phyloP scores from a whole-genome alignment of 2,888 invertebrate species.

The Cordilura impudica region DNA sequence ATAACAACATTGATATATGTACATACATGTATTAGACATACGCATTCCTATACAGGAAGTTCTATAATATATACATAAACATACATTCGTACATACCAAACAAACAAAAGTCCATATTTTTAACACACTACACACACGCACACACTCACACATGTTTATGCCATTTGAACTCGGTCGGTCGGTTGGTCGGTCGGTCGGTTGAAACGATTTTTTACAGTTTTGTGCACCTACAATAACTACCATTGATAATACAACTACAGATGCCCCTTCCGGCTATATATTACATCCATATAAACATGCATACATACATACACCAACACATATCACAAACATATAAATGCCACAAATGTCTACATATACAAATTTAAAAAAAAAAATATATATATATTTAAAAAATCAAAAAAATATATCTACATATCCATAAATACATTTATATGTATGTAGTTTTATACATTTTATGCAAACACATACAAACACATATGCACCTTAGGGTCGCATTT shows the following conservation, averaged over 20 bases:
- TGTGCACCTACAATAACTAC: constrained; percentile 56
- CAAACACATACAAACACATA: not conserved
- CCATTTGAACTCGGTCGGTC: constrained; percentile 23
- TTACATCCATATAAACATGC: constrained; percentile 6
- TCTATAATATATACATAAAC: not conserved
- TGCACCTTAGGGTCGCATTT: not conserved
- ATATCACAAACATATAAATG: constrained; percentile 21
- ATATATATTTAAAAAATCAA: constrained; percentile 24
- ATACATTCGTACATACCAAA: not conserved
- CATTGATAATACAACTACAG: constrained; percentile 51
- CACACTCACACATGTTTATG: not conserved
- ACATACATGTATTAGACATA: constrained; percentile 26
- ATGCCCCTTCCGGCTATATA: constrained; percentile 52
- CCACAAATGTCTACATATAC: constrained; percentile 39
- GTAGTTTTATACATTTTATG: constrained; percentile 7
- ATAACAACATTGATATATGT: not conserved
- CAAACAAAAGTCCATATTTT: constrained; percentile 41
- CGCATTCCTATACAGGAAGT: constrained; percentile 48
- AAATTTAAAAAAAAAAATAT: constrained; percentile 27
- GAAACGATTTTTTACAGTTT: constrained; percentile 40
- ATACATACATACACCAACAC: not conserved
- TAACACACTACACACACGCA: constrained; percentile 18
- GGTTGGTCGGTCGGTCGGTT: constrained; percentile 35
- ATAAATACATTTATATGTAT: constrained; percentile 60
- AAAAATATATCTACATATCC: constrained; percentile 48